Percentiles rank a stretch among this genome's conserved stretches.
Conservation (phyloP, 2,888 invertebrate genomes). For the Plagiodera versicolora region DNA sequence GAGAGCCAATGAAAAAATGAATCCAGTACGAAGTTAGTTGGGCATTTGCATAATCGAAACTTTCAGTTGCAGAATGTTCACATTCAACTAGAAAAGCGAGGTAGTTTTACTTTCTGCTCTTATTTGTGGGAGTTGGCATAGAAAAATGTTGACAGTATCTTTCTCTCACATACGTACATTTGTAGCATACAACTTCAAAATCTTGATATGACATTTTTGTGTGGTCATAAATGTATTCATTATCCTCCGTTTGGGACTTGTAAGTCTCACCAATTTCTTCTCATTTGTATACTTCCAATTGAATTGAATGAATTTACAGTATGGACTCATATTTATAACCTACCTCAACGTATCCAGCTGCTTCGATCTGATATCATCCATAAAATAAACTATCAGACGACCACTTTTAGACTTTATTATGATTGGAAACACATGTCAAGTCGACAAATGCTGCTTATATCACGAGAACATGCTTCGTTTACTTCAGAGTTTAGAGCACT, state of each 20-base stretch:
- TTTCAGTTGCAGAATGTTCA: not conserved
- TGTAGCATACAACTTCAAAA: no score
- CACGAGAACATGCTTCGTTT: not conserved
- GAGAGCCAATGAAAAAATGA: not conserved
- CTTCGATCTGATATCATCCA: conserved; percentile 10
- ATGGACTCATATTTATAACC: conserved; percentile 4
- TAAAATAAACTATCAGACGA: conserved; percentile 4
- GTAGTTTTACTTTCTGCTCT: no score
- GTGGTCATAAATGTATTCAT: no score
- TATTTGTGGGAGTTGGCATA: no score
- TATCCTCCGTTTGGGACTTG: no score
- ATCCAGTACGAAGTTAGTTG: not conserved
- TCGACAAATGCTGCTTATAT: not conserved
- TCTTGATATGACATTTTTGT: no score
- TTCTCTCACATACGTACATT: no score
- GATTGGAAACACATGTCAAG: conserved; percentile 13
- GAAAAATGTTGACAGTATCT: no score
- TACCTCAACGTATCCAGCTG: conserved; percentile 11
- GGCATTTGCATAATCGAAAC: not conserved
- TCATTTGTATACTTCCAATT: no score
- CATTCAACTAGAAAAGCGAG: no score
- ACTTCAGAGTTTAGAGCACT: not conserved
- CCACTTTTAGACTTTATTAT: conserved; percentile 11
- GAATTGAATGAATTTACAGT: not conserved
- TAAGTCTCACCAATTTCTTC: no score